Conservation (phyloP, 2,113 vertebrate species). For the Cisticola juncidis region DNA sequence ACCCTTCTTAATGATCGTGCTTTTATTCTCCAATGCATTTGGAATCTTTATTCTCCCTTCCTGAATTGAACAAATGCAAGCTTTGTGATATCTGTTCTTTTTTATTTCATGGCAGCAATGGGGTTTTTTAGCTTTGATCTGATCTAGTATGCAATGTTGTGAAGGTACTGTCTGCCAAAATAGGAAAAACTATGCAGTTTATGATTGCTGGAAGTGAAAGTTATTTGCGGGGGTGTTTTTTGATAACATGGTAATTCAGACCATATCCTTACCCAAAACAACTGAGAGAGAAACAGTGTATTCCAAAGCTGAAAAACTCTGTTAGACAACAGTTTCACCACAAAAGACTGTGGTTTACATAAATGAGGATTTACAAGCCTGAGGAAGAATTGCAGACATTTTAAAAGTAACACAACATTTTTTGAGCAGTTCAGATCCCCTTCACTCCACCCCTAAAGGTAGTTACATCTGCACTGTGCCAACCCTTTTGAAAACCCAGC, state of each 20-base stretch:
- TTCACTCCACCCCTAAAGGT: background rate
- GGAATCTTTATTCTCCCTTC: constrained; percentile 22
- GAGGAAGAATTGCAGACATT: background rate
- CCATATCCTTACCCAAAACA: constrained; percentile 13
- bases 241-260: constrained; percentile 41
- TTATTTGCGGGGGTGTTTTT: background rate
- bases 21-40: background rate
- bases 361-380: background rate
- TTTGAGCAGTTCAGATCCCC: background rate
- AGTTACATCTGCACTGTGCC: background rate
- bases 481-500: background rate
- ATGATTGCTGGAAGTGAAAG: constrained; percentile 21
- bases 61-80: background rate
- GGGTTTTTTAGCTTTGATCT: background rate
- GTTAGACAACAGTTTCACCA: background rate
- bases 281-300: background rate
- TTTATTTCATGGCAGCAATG: background rate
- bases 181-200: background rate
- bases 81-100: background rate
- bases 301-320: background rate
- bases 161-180: background rate
- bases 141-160: background rate
- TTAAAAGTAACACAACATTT: background rate
- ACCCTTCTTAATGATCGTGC: background rate
- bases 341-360: constrained; percentile 21